A percentile compares a stretch with the other conserved stretches of the same genome.
phyloP scores from a whole-genome alignment of 2,113 vertebrate genomes.

The Tyto alba region DNA sequence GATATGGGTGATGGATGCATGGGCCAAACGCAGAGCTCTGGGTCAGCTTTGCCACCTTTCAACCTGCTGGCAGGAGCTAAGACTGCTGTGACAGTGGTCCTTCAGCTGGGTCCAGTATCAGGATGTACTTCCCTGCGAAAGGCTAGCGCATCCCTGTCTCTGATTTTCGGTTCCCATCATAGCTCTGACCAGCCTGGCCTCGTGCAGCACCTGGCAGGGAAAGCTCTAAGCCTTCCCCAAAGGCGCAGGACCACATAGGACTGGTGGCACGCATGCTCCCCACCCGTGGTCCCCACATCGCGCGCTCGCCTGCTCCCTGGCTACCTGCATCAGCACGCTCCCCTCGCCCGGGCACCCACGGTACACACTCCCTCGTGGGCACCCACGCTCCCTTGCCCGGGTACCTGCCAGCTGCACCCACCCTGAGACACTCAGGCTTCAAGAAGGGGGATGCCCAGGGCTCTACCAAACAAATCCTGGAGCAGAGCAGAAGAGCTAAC shows the following conservation, averaged over 20 bases:
- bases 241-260: background rate
- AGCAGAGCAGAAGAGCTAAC: background rate
- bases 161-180: accelerated
- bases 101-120: background rate
- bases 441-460: too few species aligned
- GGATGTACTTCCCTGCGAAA: background rate
- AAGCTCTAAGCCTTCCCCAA: background rate
- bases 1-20: accelerated
- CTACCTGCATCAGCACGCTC: background rate
- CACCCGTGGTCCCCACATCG: background rate
- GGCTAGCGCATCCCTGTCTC: background rate
- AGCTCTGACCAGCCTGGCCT: background rate
- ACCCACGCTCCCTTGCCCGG: background rate
- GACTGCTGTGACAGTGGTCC: background rate
- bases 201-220: background rate
- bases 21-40: accelerated
- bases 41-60: background rate
- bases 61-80: background rate
- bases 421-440: too few species aligned
- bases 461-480: background rate
- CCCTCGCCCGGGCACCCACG: background rate
- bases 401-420: background rate
- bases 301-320: background rate
- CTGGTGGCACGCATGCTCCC: background rate
- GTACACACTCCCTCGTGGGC: too few species aligned